A percentile compares a stretch with the other conserved stretches of the same genome.
Conservation (phyloP, 2,888 invertebrate genomes). For the Dorcus hopei region DNA sequence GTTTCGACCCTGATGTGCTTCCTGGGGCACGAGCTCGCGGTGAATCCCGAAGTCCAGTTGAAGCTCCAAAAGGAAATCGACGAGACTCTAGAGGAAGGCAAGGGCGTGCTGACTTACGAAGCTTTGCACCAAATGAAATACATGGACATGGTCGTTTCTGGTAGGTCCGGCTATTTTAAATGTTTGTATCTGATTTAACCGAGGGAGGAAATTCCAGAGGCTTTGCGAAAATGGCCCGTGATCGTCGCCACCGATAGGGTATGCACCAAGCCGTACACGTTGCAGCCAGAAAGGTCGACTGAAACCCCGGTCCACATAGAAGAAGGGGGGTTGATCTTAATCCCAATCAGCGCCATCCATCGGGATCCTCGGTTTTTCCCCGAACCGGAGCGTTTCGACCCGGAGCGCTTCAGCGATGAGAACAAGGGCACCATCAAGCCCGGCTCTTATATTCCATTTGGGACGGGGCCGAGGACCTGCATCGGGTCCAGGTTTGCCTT, state of each 20-base stretch:
- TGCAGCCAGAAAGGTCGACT: conserved; percentile 20
- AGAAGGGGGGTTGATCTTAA: conserved; percentile 20
- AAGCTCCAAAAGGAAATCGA: conserved; percentile 56
- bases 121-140: conserved; percentile 54
- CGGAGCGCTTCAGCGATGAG: conserved; percentile 37
- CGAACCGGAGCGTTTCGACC: conserved; percentile 35
- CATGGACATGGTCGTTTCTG: conserved; percentile 58
- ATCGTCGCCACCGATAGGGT: conserved; percentile 23
- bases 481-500: conserved; percentile 50
- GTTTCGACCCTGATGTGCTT: conserved; percentile 52
- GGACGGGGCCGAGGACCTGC: conserved; percentile 59
- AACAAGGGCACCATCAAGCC: conserved; percentile 52
- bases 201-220: conserved; percentile 21
- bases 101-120: conserved; percentile 51
- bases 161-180: conserved; percentile 30
- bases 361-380: conserved; percentile 33
- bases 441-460: conserved; percentile 42
- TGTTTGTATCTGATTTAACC: neutral
- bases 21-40: conserved; percentile 56
- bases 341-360: conserved; percentile 35
- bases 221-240: conserved; percentile 34
- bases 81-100: conserved; percentile 30
- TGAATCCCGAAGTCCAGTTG: conserved; percentile 58
- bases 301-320: conserved; percentile 21
- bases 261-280: conserved; percentile 28